Evolutionary conservation across 2,888 invertebrate genomes (phyloP), one percentile per base, ranked within the genome.

Genomic region (Odontocolon sp.): DNA sequence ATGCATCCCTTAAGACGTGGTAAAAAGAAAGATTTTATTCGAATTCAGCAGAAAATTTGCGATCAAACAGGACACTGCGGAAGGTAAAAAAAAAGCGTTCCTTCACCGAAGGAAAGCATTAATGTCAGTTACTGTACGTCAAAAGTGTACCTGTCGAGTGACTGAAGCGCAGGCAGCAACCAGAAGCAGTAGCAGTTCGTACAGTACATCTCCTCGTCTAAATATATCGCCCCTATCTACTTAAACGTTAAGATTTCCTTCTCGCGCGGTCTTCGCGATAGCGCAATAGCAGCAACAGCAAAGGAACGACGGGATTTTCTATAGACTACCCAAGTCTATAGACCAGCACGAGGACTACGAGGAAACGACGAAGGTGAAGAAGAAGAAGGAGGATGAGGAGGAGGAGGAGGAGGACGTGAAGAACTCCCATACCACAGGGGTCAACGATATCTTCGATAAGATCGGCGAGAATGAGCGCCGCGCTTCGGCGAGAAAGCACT

Each of bases 401-500:
- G 56, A 70, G 64, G 54, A 74, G 72, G 70, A 66, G 42, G 69
- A 71, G 64, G 67, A 69, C 68, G 72, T 57, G 52, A 67, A 69
- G 45, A 72, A 73, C 72, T 69, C 57, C 72, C 72, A 67, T 76
- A 71, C 71, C 76, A 67, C 67, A 61, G 67, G 67, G 76, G 76
- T 76, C 76, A 77, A 77, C 77, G 77, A 77, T 77, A 77, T 77
- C 77, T 42, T 45, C 59, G 77, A 77, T 77, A 77, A 77, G 72
- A 77, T 77, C 77, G 77, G 77, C 77, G 77, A 77, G 77, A 77
- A 77, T 77, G 77, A 73, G 70, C 70, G 56, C 66, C 64, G 59
- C 63, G 72, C 45, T 54, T 31, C 26, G 42, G 45, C 64, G 67
- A 70, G 67, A 70, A 74, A 79, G 72, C 70, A 68, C 74, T 75